Evolutionary conservation across 2,797 vertebrate species (phyloP).

Genomic region (Epinephelus awoara): DNA sequence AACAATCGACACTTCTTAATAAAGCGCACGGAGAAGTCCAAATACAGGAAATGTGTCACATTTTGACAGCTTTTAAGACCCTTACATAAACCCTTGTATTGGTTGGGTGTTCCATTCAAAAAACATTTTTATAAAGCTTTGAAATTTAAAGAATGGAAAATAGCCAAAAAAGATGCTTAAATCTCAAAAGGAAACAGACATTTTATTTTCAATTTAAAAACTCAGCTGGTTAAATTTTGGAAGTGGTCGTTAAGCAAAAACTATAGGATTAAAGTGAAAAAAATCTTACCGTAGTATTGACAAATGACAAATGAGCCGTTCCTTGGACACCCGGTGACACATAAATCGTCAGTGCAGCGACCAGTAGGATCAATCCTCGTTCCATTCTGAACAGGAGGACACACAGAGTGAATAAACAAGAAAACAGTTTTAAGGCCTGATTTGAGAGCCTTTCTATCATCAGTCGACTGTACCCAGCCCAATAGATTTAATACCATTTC

Average conservation of each 20-base stretch:
- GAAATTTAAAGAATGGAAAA: background rate
- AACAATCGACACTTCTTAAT: background rate
- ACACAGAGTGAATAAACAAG: background rate
- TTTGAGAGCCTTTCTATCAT: background rate
- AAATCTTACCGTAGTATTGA: slow-evolving; percentile 32
- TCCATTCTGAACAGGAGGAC: slow-evolving; percentile 50
- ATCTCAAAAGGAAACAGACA: background rate
- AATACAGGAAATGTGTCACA: background rate
- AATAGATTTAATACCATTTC: background rate
- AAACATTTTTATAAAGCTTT: background rate
- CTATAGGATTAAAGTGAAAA: background rate
- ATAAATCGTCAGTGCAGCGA: slow-evolving; percentile 21
- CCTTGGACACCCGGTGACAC: slow-evolving; percentile 21
- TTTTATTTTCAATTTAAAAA: background rate
- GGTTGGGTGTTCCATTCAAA: no score
- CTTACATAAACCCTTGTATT: no score
- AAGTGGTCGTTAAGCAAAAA: background rate
- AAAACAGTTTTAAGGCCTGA: background rate
- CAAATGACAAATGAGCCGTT: background rate
- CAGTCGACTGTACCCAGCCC: background rate
- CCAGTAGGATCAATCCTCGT: slow-evolving; percentile 35
- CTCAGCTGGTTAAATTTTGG: background rate
- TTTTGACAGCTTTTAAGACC: no score
- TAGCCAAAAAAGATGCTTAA: background rate
- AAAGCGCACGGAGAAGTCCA: background rate